Evolutionary conservation across 2,113 vertebrate species (phyloP).

Genomic region (Eublepharis macularius): DNA sequence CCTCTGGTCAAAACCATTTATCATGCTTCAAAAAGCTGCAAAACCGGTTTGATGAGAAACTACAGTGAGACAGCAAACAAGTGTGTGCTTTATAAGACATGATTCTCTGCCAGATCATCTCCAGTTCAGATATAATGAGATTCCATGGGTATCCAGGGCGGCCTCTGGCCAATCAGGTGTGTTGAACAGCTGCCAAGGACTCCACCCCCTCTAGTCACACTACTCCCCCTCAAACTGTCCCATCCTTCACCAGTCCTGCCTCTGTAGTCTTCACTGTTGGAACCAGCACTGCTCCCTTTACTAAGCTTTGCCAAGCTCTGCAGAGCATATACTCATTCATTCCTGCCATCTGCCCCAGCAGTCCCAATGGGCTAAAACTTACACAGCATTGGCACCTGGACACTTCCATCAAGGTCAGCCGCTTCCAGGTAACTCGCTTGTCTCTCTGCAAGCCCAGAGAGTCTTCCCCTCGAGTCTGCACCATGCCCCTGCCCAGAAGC

Average conservation of each 20-base stretch:
- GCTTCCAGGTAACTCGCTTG: neutral
- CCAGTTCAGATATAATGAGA: neutral
- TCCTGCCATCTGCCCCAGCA: neutral
- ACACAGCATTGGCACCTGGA: neutral
- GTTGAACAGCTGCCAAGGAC: neutral
- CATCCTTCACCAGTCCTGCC: too few relatives aligned
- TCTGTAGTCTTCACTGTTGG: too few relatives aligned
- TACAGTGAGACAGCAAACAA: neutral
- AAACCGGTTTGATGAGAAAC: neutral
- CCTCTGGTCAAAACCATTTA: neutral
- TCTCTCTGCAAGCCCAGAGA: neutral
- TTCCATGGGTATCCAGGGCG: neutral
- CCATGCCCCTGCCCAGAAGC: too few relatives aligned
- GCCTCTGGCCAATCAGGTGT: too few relatives aligned
- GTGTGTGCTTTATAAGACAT: neutral
- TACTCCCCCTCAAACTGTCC: neutral
- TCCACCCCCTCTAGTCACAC: neutral
- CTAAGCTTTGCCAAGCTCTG: neutral
- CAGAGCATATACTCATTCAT: neutral
- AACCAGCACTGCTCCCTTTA: neutral
- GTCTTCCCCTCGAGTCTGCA: too few relatives aligned
- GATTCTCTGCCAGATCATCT: too few relatives aligned
- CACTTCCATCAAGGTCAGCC: neutral
- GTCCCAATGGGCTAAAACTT: neutral
- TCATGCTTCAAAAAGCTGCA: neutral